These are phyloP conservation scores for Eristalinus aeneus DNA, from an alignment of 2,888 invertebrate genomes.

Conservation along the genomic window DNA sequence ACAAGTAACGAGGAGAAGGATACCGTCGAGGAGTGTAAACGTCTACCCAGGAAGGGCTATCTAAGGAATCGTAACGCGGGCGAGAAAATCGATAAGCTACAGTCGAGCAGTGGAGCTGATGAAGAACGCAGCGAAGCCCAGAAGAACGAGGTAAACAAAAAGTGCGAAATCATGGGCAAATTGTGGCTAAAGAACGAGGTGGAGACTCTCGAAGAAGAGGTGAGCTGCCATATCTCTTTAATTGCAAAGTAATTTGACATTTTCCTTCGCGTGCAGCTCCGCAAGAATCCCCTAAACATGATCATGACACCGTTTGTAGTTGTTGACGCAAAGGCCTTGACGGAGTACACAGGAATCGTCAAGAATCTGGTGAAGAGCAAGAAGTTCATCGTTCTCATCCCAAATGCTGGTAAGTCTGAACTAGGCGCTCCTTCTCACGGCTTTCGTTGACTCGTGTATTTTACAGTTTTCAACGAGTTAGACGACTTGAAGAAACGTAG, in stretches of 20 bases:
- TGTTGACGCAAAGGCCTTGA: conserved; percentile 91
- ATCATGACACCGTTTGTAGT: conserved; percentile 92
- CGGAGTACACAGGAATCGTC: conserved; percentile 88
- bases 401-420: conserved; percentile 88
- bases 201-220: conserved; percentile 89
- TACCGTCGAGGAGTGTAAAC: conserved; percentile 79
- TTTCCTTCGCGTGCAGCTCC: conserved; percentile 72
- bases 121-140: conserved; percentile 79
- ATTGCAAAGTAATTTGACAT: neutral
- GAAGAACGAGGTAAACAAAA: conserved; percentile 75
- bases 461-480: conserved; percentile 91
- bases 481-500: conserved; percentile 94
- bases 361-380: conserved; percentile 91
- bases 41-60: conserved; percentile 79
- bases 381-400: conserved; percentile 93
- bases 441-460: conserved; percentile 38
- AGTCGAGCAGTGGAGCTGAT: conserved; percentile 79
- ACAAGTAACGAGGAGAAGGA: conserved; percentile 80
- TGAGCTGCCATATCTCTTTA: conserved; percentile 77
- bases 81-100: conserved; percentile 78
- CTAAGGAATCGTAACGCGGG: conserved; percentile 78
- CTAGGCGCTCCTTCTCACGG: fast-evolving
- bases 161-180: conserved; percentile 87
- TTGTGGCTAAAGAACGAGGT: conserved; percentile 95
- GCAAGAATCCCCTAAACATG: conserved; percentile 77